Evolutionary conservation across 1,140 invertebrate genomes (phyloP).

Genomic region (Megalopta genalis): DNA sequence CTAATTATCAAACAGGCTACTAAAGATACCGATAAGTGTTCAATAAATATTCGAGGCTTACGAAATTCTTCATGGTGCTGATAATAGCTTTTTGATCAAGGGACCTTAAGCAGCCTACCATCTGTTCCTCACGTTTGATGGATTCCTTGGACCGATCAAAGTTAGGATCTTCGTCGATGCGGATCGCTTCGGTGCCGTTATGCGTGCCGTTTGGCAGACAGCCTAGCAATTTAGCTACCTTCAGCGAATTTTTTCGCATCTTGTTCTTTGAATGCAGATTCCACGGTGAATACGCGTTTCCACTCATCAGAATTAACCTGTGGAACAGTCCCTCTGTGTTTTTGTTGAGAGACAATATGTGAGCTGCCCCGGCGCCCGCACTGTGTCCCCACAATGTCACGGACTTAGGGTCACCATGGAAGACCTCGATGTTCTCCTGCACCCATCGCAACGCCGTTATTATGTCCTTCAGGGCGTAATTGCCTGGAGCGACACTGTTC

Average conservation of each 20-base stretch:
- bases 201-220: slow-evolving; percentile 34
- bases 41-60: not conserved
- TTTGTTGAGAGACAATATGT: slow-evolving; percentile 74
- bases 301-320: slow-evolving; percentile 81
- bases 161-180: not conserved
- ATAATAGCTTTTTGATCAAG: slow-evolving; percentile 7
- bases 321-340: slow-evolving; percentile 80
- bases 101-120: slow-evolving; percentile 65
- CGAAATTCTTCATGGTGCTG: not conserved
- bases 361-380: slow-evolving; percentile 73
- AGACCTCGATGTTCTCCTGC: slow-evolving; percentile 78
- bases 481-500: slow-evolving; percentile 68
- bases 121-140: slow-evolving; percentile 32
- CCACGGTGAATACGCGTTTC: slow-evolving; percentile 73
- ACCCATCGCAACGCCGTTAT: slow-evolving; percentile 81
- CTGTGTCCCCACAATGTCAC: slow-evolving; percentile 80
- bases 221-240: slow-evolving; percentile 36
- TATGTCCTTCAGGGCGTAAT: slow-evolving; percentile 74
- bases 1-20: not conserved
- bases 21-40: no score
- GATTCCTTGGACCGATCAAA: no score
- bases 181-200: not conserved
- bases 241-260: slow-evolving; percentile 49
- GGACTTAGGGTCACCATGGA: slow-evolving; percentile 79
- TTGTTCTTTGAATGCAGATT: slow-evolving; percentile 43